phyloP scores from a whole-genome alignment of 1,140 invertebrate genomes.

The Pogonognathellus flavescens region DNA sequence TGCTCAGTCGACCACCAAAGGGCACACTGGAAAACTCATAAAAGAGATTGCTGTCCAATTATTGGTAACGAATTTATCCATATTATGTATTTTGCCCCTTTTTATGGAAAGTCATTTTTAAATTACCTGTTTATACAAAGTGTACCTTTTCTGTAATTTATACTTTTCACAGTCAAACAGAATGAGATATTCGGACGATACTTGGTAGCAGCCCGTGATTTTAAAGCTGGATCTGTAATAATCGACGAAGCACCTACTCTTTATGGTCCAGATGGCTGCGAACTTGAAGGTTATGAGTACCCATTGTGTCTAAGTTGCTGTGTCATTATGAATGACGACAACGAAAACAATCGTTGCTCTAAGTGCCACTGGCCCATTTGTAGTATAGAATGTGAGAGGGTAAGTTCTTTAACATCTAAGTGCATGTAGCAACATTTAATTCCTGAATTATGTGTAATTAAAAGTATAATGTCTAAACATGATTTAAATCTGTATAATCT shows the following conservation, averaged over 20 bases:
- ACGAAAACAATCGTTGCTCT: constrained; percentile 56
- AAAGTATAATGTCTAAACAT: too few relatives aligned
- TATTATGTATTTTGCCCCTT: too few relatives aligned
- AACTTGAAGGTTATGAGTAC: constrained; percentile 49
- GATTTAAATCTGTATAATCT: too few relatives aligned
- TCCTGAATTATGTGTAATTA: too few relatives aligned
- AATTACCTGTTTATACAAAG: too few relatives aligned
- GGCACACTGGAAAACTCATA: constrained; percentile 81
- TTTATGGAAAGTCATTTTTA: too few relatives aligned
- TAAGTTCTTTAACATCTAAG: background rate
- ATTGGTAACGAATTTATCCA: constrained; percentile 10
- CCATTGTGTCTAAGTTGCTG: constrained; percentile 56
- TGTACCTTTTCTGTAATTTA: background rate
- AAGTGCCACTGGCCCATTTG: constrained; percentile 56
- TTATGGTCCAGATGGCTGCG: constrained; percentile 55
- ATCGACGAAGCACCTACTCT: constrained; percentile 47
- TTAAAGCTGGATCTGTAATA: constrained; percentile 48
- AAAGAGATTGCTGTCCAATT: constrained; percentile 73
- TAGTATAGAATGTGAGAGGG: constrained; percentile 45
- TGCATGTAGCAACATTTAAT: background rate
- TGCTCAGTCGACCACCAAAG: constrained; percentile 82
- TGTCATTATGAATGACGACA: constrained; percentile 56
- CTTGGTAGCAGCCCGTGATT: constrained; percentile 44
- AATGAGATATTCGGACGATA: constrained; percentile 52
- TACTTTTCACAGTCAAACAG: constrained; percentile 43